Percentiles rank a stretch among this genome's conserved stretches.
Evolutionary conservation across 2,797 vertebrate genomes (phyloP).

Genomic region (Acanthopagrus latus): DNA sequence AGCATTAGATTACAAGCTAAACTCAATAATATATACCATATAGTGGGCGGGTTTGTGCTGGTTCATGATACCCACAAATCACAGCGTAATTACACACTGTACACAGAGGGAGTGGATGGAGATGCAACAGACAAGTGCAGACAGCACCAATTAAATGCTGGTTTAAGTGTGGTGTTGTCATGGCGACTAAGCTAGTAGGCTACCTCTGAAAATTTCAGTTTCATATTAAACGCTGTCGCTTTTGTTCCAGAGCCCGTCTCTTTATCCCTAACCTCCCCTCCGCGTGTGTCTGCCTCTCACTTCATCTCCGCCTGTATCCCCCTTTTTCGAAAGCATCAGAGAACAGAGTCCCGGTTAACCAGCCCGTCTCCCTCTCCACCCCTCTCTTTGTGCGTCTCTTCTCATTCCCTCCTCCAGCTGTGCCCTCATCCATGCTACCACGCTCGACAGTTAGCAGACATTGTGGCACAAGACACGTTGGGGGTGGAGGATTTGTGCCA

Average conservation of each 20-base stretch:
- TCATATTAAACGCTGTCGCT: conserved; percentile 69
- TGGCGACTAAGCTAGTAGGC: conserved; percentile 78
- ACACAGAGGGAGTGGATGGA: conserved; percentile 65
- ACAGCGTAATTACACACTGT: conserved; percentile 73
- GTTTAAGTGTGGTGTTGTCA: conserved; percentile 84
- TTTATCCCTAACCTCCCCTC: conserved; percentile 57
- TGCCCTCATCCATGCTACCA: conserved; percentile 70
- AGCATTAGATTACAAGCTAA: conserved; percentile 42
- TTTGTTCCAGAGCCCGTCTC: conserved; percentile 66
- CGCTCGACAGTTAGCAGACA: conserved; percentile 68
- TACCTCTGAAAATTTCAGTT: conserved; percentile 79
- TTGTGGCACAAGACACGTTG: conserved; percentile 56
- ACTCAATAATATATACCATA: conserved; percentile 47
- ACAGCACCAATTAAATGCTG: conserved; percentile 78
- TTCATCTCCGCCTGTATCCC: conserved; percentile 9
- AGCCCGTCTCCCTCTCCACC: conserved; percentile 29
- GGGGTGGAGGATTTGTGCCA: conserved; percentile 70
- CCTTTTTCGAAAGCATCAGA: conserved; percentile 28
- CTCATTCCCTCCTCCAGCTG: conserved; percentile 66
- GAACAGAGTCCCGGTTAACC: conserved; percentile 32
- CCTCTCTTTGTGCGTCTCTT: conserved; percentile 48
- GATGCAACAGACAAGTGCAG: conserved; percentile 77
- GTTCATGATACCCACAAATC: conserved; percentile 65
- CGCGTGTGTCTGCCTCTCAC: conserved; percentile 35
- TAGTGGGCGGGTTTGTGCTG: conserved; percentile 46